Conservation (phyloP, 2,113 vertebrate genomes). For the Sinocyclocheilus anophthalmus region DNA sequence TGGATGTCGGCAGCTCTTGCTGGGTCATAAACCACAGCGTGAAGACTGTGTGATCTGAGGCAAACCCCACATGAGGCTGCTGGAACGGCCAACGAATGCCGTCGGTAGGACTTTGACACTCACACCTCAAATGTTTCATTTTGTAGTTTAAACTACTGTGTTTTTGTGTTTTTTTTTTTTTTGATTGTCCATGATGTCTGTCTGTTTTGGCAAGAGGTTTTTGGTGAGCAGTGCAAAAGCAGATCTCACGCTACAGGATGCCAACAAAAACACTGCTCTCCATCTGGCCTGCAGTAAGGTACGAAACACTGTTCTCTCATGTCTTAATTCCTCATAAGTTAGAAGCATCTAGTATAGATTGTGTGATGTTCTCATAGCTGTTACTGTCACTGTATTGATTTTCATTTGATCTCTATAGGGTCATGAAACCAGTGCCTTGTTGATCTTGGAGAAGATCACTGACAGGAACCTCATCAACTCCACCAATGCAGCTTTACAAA, state of each 20-base stretch:
- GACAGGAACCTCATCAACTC: constrained; percentile 99
- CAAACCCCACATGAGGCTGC: constrained; percentile 97
- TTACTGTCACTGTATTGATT: neutral
- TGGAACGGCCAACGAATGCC: constrained; percentile 95
- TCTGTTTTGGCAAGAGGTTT: constrained; percentile 84
- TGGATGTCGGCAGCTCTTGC: constrained; percentile 97
- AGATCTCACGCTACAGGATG: constrained; percentile 94
- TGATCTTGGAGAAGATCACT: constrained; percentile 98
- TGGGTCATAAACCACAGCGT: constrained; percentile 96
- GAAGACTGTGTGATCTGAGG: constrained; percentile 87
- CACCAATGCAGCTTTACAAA: constrained; percentile 97
- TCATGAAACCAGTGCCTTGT: constrained; percentile 99
- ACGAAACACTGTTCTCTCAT: constrained; percentile 44
- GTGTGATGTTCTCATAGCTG: neutral
- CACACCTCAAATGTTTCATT: too few species aligned
- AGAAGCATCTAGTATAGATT: neutral
- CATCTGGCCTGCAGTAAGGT: constrained; percentile 99
- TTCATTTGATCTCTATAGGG: constrained; percentile 78
- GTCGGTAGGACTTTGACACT: constrained; percentile 80
- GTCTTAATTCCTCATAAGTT: neutral
- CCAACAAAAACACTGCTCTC: constrained; percentile 93
- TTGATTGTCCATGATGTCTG: neutral
- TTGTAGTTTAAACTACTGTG: neutral
- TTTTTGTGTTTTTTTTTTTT: neutral
- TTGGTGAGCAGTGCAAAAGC: constrained; percentile 98